Evolutionary conservation across 2,797 vertebrate species (phyloP).

Genomic region (Falco naumanni): DNA sequence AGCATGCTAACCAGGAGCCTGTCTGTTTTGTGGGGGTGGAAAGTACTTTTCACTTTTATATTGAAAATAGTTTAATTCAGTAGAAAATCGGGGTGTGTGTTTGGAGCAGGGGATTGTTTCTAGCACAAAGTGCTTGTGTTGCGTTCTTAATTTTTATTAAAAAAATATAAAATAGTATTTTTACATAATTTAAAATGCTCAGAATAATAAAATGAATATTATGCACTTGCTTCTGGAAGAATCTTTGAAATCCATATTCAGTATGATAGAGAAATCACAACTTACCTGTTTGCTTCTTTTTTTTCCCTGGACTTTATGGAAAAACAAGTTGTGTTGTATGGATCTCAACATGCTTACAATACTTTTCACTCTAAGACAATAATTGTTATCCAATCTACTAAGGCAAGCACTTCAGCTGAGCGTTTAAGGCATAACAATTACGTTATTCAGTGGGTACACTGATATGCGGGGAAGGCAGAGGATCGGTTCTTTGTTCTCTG

Average conservation of each 20-base stretch:
- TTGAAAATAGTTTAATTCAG: neutral
- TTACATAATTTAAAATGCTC: neutral
- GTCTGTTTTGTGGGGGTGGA: fast-evolving
- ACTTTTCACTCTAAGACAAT: neutral
- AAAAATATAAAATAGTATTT: neutral
- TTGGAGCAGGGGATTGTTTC: neutral
- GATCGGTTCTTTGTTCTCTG: neutral
- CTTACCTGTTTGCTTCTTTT: neutral
- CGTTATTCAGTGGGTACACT: neutral
- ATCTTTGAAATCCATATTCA: neutral
- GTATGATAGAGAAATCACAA: neutral
- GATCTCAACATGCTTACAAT: neutral
- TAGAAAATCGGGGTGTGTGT: neutral
- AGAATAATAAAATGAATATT: neutral
- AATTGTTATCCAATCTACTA: neutral
- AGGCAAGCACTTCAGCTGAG: neutral
- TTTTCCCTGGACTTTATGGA: neutral
- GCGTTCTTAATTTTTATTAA: neutral
- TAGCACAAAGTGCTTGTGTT: neutral
- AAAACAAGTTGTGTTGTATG: neutral
- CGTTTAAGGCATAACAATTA: neutral
- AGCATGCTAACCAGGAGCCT: fast-evolving
- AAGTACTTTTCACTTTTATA: neutral
- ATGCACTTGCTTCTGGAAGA: neutral
- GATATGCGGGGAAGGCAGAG: neutral